Evolutionary conservation across 2,888 invertebrate genomes (phyloP).

Genomic region (Itoplectis maculator): DNA sequence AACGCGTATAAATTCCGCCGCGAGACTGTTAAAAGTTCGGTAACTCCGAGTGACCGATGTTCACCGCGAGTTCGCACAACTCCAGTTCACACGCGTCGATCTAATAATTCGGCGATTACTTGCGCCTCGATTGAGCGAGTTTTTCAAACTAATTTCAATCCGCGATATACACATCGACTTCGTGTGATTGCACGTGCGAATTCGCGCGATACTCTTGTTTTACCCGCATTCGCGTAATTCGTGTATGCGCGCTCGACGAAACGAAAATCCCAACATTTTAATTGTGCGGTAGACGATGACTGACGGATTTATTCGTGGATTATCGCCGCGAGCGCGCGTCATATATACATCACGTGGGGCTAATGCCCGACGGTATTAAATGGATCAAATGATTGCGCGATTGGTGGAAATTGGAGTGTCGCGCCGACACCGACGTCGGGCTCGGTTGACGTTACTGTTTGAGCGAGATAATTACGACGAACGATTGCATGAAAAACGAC

Average conservation of each 20-base stretch:
- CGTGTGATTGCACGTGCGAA: constrained; percentile 12
- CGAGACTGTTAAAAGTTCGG: constrained; percentile 21
- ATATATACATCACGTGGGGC: not conserved
- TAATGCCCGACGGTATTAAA: constrained; percentile 4
- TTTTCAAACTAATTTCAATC: constrained; percentile 22
- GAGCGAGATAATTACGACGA: not conserved
- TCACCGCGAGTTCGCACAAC: constrained; percentile 5
- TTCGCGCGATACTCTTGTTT: constrained; percentile 5
- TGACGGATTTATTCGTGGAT: constrained; percentile 8
- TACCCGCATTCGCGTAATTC: constrained; percentile 5
- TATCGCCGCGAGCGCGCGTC: not conserved
- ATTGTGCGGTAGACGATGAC: constrained; percentile 39
- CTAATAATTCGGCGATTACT: constrained; percentile 31
- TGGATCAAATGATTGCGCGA: constrained; percentile 16
- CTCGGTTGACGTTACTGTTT: constrained; percentile 16
- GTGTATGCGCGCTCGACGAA: not conserved
- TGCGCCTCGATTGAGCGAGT: constrained; percentile 37
- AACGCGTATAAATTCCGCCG: not conserved
- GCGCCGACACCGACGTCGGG: not conserved
- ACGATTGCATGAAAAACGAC: too few relatives aligned
- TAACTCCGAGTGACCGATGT: constrained; percentile 45
- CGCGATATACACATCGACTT: not conserved
- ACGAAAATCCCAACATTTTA: constrained; percentile 29
- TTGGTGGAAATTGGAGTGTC: constrained; percentile 26
- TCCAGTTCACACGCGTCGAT: not conserved